Percentiles rank a stretch among this genome's conserved stretches.
Evolutionary conservation across 2,888 invertebrate genomes (phyloP).

Genomic region (Agriopis aurantiaria): DNA sequence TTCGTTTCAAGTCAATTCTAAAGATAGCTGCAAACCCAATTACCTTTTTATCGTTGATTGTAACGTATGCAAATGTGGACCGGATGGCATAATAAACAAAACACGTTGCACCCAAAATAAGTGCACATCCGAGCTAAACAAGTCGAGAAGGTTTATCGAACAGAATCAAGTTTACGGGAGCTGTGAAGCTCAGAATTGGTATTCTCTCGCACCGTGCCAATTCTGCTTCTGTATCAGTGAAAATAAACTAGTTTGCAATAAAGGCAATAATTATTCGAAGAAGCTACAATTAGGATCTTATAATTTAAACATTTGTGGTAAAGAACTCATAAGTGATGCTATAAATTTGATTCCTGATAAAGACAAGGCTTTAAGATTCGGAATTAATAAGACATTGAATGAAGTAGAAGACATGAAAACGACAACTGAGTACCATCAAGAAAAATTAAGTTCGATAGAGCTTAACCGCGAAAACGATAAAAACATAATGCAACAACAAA

Average conservation of each 20-base stretch:
- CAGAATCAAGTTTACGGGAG: constrained; percentile 52
- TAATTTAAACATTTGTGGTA: constrained; percentile 64
- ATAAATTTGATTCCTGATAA: constrained; percentile 53
- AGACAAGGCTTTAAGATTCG: constrained; percentile 40
- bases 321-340: constrained; percentile 58
- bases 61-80: constrained; percentile 68
- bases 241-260: constrained; percentile 70
- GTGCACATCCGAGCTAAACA: constrained; percentile 47
- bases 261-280: constrained; percentile 48
- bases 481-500: neutral
- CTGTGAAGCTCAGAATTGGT: constrained; percentile 68
- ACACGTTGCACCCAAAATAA: constrained; percentile 66
- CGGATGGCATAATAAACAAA: constrained; percentile 57
- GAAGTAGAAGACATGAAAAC: constrained; percentile 18
- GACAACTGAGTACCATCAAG: neutral
- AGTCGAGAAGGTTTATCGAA: constrained; percentile 37
- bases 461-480: constrained; percentile 23
- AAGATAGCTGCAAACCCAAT: constrained; percentile 57
- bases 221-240: constrained; percentile 68
- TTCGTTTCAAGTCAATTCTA: constrained; percentile 40
- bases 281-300: constrained; percentile 59
- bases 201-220: constrained; percentile 70
- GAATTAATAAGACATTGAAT: constrained; percentile 20
- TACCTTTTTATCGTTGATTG: constrained; percentile 63
- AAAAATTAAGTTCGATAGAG: neutral